Base-by-base conservation (phyloP, 2,888 invertebrate species). In the Himalopsyche tibetana region DNA sequence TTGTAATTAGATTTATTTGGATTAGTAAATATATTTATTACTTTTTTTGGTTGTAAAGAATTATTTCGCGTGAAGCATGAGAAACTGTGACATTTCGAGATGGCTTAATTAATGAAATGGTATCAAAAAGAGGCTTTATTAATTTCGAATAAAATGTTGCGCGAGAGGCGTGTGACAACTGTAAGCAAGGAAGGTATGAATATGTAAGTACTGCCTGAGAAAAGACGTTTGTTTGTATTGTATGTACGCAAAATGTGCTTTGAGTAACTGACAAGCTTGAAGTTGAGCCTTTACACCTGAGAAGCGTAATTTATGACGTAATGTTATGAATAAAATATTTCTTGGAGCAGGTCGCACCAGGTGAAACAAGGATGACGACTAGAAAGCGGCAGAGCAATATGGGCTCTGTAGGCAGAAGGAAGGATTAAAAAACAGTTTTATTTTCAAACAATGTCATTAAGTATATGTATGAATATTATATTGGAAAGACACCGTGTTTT, bases 281-380 rank as follows among this genome's bases (percentile, higher is more conserved):
- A 69, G 40, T 55, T 45, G 19, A 82, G 80, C 51, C 82, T 51
- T 74, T 55, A 55, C 85, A 85, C 85, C 83, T 86, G 83, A 86
- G 83, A 19, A 83, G 51, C 17, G 63, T 84, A 84, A 84, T 84
- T 84, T 80, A 84, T 84, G 55, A 56, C 80, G 42, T 42, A 85
- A 85, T 85, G 55, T 74, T 86, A 80, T 86, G 86, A 86, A 86
- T 86, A 86, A 86, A 86, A 83, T 86, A 86, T 86, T 74, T 74
- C 74, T 51, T 51, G 51, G 51, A 51, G 74, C 74, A 74, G 74
- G 74, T 74, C 74, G 74, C 74, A 55, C 36, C 83, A 36, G 83
- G 80, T 28, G 55, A 82, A 79, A 28, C 51, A 82, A 42, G 45
- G 69, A 55, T 45, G n/a, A 19, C 40, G 74, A 82, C 74, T 40